Evolutionary conservation across 2,888 invertebrate species (phyloP).

Genomic region (Drosophila paracracens): DNA sequence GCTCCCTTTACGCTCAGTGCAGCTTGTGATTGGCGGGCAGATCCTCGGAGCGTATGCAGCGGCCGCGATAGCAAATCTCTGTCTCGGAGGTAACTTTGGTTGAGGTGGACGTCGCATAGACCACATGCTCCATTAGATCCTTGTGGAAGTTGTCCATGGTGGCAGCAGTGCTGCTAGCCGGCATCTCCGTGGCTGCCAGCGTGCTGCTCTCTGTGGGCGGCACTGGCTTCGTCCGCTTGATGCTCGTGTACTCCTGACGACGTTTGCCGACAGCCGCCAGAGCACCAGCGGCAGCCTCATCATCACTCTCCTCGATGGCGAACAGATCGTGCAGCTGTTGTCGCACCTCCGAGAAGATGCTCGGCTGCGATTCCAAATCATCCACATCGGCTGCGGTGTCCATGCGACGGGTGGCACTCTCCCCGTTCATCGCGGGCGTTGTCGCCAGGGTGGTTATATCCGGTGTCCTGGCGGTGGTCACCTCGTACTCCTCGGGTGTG

Average conservation of each 20-base stretch:
- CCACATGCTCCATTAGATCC: constrained; percentile 84
- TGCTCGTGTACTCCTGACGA: constrained; percentile 83
- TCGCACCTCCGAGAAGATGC: constrained; percentile 84
- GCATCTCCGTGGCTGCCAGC: constrained; percentile 33
- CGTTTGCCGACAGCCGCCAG: constrained; percentile 76
- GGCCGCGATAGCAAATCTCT: constrained; percentile 94
- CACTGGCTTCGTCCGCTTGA: constrained; percentile 78
- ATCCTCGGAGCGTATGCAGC: constrained; percentile 90
- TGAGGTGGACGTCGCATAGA: constrained; percentile 88
- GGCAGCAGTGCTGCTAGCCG: constrained; percentile 56
- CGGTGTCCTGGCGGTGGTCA: constrained; percentile 54
- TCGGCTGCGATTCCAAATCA: constrained; percentile 83
- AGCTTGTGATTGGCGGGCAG: constrained; percentile 84
- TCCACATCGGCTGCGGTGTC: constrained; percentile 77
- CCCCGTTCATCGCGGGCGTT: constrained; percentile 55
- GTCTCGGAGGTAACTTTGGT: constrained; percentile 94
- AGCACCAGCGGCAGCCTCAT: constrained; percentile 76
- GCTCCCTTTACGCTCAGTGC: constrained; percentile 69
- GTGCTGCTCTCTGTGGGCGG: constrained; percentile 68
- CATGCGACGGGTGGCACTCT: constrained; percentile 81
- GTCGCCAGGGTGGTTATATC: constrained; percentile 65
- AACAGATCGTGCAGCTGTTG: constrained; percentile 84
- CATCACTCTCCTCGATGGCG: constrained; percentile 80
- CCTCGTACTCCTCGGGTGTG: constrained; percentile 67
- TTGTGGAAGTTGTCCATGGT: constrained; percentile 80